These are phyloP conservation scores for Eulemur macaco DNA, from an alignment of 2,113 vertebrate species.

Conservation along the genomic window DNA sequence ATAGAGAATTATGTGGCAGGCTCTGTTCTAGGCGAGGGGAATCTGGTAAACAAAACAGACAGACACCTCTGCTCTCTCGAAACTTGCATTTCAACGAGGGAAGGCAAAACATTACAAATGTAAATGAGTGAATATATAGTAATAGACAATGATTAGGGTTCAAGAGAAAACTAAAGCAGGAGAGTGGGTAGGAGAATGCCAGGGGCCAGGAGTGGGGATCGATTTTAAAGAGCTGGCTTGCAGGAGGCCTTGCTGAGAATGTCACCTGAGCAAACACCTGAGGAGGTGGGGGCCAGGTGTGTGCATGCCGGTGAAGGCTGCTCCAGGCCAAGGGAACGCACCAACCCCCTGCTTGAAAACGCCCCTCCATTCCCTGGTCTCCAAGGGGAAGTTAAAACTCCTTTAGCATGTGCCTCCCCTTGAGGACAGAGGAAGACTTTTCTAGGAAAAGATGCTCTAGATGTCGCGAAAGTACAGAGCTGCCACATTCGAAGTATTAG, in stretches of 20 bases:
- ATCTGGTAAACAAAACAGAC: neutral
- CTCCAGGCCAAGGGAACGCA: neutral
- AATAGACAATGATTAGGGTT: neutral
- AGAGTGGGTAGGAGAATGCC: neutral
- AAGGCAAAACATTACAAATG: neutral
- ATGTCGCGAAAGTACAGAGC: neutral
- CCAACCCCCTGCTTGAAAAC: neutral
- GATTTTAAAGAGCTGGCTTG: neutral
- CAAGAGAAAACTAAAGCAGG: neutral
- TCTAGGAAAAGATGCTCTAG: neutral
- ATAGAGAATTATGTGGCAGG: rapidly evolving
- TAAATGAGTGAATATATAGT: neutral
- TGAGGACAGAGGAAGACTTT: neutral
- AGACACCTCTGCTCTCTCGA: neutral
- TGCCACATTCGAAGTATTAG: rapidly evolving
- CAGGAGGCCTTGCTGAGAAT: neutral
- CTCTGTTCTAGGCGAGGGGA: neutral
- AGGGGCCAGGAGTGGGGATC: too few relatives aligned
- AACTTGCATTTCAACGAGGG: neutral
- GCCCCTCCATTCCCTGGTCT: neutral
- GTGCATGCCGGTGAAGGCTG: neutral
- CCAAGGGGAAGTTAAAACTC: neutral
- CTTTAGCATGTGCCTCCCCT: neutral
- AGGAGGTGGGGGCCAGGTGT: neutral
- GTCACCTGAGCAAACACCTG: neutral